Conservation (phyloP, 1,140 invertebrate genomes). For the Musca domestica region DNA sequence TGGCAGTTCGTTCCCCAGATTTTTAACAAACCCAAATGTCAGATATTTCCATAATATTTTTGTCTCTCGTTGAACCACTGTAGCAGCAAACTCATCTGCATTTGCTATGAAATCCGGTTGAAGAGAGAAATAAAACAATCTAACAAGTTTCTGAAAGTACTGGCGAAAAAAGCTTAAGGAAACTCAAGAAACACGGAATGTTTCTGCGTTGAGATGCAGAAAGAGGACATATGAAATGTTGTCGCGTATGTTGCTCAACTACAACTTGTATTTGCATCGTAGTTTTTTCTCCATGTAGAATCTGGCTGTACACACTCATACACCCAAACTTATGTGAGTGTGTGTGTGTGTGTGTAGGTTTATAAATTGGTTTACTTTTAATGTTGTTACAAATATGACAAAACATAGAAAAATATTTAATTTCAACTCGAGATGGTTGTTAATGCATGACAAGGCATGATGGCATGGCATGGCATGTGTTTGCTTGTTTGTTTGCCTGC, state of each 20-base stretch:
- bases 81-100: conserved; percentile 3
- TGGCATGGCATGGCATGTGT: too few relatives aligned
- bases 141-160: conserved; percentile 12
- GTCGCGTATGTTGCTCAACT: too few relatives aligned
- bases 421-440: not conserved
- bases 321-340: not conserved
- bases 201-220: not conserved
- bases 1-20: too few relatives aligned
- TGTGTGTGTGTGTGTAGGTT: too few relatives aligned
- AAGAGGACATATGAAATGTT: too few relatives aligned
- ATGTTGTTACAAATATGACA: conserved; percentile 11
- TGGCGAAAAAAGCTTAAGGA: conserved; percentile 7
- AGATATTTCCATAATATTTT: too few relatives aligned
- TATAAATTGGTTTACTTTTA: not conserved
- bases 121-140: not conserved
- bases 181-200: not conserved
- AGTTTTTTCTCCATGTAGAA: too few relatives aligned
- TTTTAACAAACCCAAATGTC: too few relatives aligned
- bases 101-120: too few relatives aligned
- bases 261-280: not conserved
- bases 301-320: not conserved
- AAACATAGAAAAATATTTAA: conserved; percentile 15
- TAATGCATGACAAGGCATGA: not conserved
- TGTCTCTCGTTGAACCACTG: too few relatives aligned
- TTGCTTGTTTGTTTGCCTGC: too few relatives aligned